Conservation (phyloP, 1,140 invertebrate species). For the Hyphantria cunea region DNA sequence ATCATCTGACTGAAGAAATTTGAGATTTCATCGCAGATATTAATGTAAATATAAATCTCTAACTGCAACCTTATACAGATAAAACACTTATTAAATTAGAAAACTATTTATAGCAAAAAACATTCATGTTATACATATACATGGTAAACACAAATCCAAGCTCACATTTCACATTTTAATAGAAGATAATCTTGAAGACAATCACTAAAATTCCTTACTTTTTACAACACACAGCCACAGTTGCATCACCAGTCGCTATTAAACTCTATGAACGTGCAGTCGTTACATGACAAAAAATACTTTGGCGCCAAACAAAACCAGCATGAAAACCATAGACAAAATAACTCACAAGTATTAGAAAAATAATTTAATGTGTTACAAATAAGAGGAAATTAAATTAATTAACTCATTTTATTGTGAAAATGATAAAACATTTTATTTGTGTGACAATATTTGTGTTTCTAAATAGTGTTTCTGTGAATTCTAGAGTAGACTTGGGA, state of each 20-base stretch:
- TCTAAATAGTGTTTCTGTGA: slow-evolving; percentile 17
- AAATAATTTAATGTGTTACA: background rate
- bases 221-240: slow-evolving; percentile 14
- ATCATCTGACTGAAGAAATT: no score
- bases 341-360: background rate
- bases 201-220: slow-evolving; percentile 18
- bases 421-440: slow-evolving; percentile 27
- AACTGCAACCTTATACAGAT: no score
- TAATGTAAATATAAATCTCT: no score
- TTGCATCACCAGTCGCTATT: slow-evolving; percentile 7
- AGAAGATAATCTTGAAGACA: slow-evolving; percentile 8
- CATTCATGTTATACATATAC: no score
- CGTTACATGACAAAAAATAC: slow-evolving; percentile 12
- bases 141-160: no score
- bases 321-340: slow-evolving; percentile 1
- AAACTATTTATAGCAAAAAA: no score
- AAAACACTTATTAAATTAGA: no score
- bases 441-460: slow-evolving; percentile 32
- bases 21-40: no score
- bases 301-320: slow-evolving; percentile 1
- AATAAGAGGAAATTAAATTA: background rate
- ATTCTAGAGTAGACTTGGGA: slow-evolving; percentile 49
- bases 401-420: slow-evolving; percentile 13
- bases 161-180: background rate
- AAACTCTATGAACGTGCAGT: slow-evolving; percentile 5